These are phyloP conservation scores for Drosophila ercepeae DNA, from an alignment of 1,140 invertebrate genomes.

Conservation along the genomic window DNA sequence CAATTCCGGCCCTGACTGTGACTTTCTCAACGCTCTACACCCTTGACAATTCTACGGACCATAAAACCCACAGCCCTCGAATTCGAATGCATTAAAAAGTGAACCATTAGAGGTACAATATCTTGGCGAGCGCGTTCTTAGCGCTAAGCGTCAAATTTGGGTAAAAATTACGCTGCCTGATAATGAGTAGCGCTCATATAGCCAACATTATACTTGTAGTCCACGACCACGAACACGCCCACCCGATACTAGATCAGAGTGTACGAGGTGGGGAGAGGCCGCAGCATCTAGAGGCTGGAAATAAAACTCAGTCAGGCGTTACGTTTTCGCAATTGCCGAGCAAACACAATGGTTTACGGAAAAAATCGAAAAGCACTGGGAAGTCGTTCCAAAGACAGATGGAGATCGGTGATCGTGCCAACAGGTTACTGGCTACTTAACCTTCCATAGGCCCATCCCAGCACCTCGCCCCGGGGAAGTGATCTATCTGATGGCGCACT, in stretches of 20 bases:
- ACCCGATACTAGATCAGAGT: not conserved
- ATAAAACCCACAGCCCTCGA: conserved; percentile 30
- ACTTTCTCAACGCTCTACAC: conserved; percentile 50
- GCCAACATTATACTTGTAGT: not conserved
- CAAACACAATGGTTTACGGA: conserved; percentile 59
- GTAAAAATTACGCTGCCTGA: conserved; percentile 44
- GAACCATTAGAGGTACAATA: conserved; percentile 32
- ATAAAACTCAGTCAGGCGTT: conserved; percentile 67
- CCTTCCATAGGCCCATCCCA: conserved; percentile 23
- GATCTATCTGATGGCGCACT: too few species aligned
- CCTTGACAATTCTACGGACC: conserved; percentile 23
- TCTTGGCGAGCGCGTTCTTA: conserved; percentile 55
- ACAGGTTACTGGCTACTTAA: conserved; percentile 26
- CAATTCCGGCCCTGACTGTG: conserved; percentile 36
- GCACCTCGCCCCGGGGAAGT: conserved; percentile 2
- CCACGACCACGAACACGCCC: conserved; percentile 48
- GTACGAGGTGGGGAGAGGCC: not conserved
- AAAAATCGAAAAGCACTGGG: conserved; percentile 23
- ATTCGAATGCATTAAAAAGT: conserved; percentile 22
- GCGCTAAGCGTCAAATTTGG: conserved; percentile 55
- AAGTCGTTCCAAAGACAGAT: conserved; percentile 19
- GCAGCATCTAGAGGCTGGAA: conserved; percentile 53
- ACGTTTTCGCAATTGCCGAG: conserved; percentile 68
- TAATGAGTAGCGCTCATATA: conserved; percentile 58
- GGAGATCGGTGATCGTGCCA: conserved; percentile 6